phyloP scores from a whole-genome alignment of 2,888 invertebrate genomes.

The Drosophila austrosaltans region DNA sequence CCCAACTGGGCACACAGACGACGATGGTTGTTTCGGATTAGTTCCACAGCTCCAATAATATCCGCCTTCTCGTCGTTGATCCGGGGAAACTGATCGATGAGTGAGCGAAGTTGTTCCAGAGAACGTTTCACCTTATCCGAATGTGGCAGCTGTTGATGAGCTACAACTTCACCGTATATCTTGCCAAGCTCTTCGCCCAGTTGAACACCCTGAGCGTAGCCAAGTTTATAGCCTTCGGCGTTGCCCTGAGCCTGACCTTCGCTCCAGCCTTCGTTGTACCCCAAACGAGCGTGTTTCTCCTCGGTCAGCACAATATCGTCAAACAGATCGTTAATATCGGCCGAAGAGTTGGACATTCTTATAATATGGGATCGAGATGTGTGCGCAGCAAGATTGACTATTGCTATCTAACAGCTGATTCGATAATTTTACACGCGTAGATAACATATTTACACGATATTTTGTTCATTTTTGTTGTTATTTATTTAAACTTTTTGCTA shows the following conservation, averaged over 20 bases:
- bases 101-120: slow-evolving; percentile 85
- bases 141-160: slow-evolving; percentile 85
- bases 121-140: slow-evolving; percentile 85
- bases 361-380: neutral
- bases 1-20: slow-evolving; percentile 87
- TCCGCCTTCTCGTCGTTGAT: slow-evolving; percentile 88
- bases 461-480: slow-evolving; percentile 25
- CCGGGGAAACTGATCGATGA: slow-evolving; percentile 87
- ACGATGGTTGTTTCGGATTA: slow-evolving; percentile 88
- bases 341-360: slow-evolving; percentile 58
- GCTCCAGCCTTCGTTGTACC: slow-evolving; percentile 88
- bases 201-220: slow-evolving; percentile 90
- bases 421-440: neutral
- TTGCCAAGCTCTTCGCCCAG: slow-evolving; percentile 91
- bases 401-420: neutral
- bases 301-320: slow-evolving; percentile 89
- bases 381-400: neutral
- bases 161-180: slow-evolving; percentile 87
- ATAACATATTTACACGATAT: neutral
- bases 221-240: slow-evolving; percentile 86
- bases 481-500: slow-evolving; percentile 35
- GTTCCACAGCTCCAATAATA: slow-evolving; percentile 86
- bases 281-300: slow-evolving; percentile 86
- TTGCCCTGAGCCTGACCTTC: slow-evolving; percentile 87
- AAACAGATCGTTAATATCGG: slow-evolving; percentile 90